Base-by-base conservation (phyloP, 2,797 vertebrate species). In the Emydoidea blandingii region DNA sequence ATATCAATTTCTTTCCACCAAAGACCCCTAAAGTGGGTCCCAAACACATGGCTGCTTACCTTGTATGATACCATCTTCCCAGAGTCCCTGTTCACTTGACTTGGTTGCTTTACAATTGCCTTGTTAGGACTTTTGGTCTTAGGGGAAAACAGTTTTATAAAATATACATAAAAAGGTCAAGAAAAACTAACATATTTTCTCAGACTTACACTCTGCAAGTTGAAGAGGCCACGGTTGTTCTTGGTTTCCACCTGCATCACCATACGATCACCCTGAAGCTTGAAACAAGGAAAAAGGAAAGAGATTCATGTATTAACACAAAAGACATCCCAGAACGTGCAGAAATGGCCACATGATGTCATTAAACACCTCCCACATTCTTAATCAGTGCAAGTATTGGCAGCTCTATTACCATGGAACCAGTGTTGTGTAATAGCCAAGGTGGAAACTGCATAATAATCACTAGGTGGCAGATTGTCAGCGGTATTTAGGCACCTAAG, bases 171-270 rank as follows among this genome's bases (percentile, higher is more conserved):
- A 56, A 14, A 11, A 21, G 21, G 57, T 65, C 31, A 89, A 94
- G 87, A 25, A 7, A 85, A 86, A 93, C 29, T 41, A 21, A 21
- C 1, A 80, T 27, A 3, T 34, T 85, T 82, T 25, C 54, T 56
- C 54, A 78, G 94, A 98, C 97, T 96, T 95, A 98, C 96, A 25
- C 94, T 95, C 91, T 97, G 83, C 59, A 97, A 84, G 27, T 96
- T 97, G 57, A 97, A 91, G 53, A 97, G 87, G 34, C 96, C 12
- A 0, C 97, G 97, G 16, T 83, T 96, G 83, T 94, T 93, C 97
- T 98, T 98, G 85, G 80, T 96, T 95, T 98, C 97, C 65, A 88
- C 94, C 91, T 95, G 88, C 93, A 97, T 97, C 83, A 97, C 96
- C 83, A 62, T 81, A 12, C 16, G 89, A 37, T 56, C 74, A 41